Conservation (phyloP, 2,797 vertebrate genomes). For the Hippocampus kuda region DNA sequence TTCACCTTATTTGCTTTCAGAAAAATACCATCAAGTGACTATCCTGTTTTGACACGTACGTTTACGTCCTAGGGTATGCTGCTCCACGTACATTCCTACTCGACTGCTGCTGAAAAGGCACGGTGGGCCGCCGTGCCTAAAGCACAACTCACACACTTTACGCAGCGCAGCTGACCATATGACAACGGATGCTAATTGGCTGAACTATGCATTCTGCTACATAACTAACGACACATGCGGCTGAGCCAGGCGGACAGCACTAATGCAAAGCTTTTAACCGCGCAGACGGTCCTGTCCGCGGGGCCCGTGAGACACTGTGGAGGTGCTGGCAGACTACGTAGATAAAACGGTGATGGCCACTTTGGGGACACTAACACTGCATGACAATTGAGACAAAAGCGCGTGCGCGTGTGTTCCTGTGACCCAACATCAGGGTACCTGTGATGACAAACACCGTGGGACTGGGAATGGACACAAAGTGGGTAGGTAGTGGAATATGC, state of each 20-base stretch:
- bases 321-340: slow-evolving; percentile 15
- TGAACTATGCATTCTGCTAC: slow-evolving; percentile 32
- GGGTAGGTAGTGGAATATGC: too few species aligned
- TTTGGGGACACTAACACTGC: background rate
- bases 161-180: slow-evolving; percentile 30
- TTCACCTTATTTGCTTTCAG: background rate
- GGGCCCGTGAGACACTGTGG: slow-evolving; percentile 10
- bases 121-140: background rate
- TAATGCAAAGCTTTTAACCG: slow-evolving; percentile 27
- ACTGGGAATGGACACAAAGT: too few species aligned
- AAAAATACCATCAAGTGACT: background rate
- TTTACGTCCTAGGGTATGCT: background rate
- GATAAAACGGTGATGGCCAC: background rate
- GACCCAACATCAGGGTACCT: background rate
- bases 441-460: too few species aligned
- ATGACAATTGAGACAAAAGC: background rate
- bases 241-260: slow-evolving; percentile 20
- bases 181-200: slow-evolving; percentile 34
- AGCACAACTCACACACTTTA: slow-evolving; percentile 16
- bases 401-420: background rate
- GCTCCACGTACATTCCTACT: slow-evolving; percentile 1
- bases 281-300: slow-evolving; percentile 13
- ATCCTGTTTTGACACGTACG: background rate
- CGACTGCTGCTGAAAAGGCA: background rate
- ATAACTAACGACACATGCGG: slow-evolving; percentile 24